Percentiles rank a stretch among this genome's conserved stretches.
Evolutionary conservation across 1,140 invertebrate genomes (phyloP).

Genomic region (Arctopsyche grandis): DNA sequence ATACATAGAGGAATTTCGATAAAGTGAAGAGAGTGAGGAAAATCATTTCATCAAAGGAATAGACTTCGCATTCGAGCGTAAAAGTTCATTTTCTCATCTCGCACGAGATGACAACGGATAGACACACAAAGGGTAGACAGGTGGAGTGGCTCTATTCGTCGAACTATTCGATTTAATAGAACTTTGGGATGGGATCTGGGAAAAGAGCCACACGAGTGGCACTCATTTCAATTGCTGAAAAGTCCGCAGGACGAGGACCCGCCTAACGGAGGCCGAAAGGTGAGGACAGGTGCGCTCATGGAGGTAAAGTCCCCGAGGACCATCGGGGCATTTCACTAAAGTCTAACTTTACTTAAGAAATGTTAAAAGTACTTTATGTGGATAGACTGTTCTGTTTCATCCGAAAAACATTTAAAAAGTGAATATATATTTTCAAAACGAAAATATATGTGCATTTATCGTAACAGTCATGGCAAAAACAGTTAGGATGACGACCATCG

Average conservation of each 20-base stretch:
- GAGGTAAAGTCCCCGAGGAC: constrained; percentile 20
- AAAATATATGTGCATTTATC: no score
- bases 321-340: constrained; percentile 12
- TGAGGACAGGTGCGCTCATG: constrained; percentile 46
- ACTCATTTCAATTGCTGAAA: constrained; percentile 51
- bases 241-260: constrained; percentile 33
- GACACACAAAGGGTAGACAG: constrained; percentile 38
- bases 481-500: no score
- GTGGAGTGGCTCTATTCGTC: background rate
- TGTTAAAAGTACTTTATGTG: no score
- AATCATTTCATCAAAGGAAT: background rate
- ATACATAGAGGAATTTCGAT: no score
- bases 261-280: constrained; percentile 34
- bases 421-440: no score
- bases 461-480: no score
- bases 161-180: constrained; percentile 40
- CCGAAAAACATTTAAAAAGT: no score
- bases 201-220: constrained; percentile 34
- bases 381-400: no score
- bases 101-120: constrained; percentile 16
- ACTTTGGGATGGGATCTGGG: constrained; percentile 6
- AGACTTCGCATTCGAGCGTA: constrained; percentile 26
- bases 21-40: background rate
- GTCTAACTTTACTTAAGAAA: background rate
- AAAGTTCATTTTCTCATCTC: constrained; percentile 33